Conservation (phyloP, 2,888 invertebrate genomes). For the Eumacrocentrus americanus region DNA sequence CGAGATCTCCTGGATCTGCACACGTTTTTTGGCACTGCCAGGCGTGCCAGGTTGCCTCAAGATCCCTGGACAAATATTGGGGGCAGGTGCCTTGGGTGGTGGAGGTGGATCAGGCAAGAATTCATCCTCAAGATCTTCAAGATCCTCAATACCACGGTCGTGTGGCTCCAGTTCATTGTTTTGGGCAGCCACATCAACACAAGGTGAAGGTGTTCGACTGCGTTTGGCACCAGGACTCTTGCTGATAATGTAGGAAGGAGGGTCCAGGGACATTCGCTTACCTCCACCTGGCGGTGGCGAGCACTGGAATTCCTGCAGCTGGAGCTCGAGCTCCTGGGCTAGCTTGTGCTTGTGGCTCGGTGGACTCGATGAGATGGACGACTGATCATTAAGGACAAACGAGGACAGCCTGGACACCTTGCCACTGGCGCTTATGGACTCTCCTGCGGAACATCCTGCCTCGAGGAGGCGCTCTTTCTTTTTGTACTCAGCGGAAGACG, state of each 20-base stretch:
- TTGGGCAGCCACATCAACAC: constrained; percentile 51
- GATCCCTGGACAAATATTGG: constrained; percentile 66
- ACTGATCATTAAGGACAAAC: constrained; percentile 45
- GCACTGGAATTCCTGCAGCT: constrained; percentile 69
- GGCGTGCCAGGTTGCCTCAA: constrained; percentile 73
- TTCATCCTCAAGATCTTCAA: constrained; percentile 65
- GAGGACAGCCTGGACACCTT: constrained; percentile 49
- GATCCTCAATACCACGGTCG: constrained; percentile 61
- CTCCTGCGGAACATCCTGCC: constrained; percentile 73
- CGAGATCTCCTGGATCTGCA: constrained; percentile 91
- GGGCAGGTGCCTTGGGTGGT: constrained; percentile 62
- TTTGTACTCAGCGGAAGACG: constrained; percentile 65
- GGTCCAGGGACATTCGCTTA: constrained; percentile 49
- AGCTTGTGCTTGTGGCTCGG: constrained; percentile 54
- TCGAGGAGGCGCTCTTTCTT: constrained; percentile 79
- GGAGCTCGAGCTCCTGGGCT: constrained; percentile 66
- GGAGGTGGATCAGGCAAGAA: constrained; percentile 71
- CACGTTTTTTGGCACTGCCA: constrained; percentile 84
- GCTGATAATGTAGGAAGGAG: constrained; percentile 51
- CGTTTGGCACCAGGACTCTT: constrained; percentile 36
- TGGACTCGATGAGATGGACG: constrained; percentile 48
- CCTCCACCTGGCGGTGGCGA: constrained; percentile 64
- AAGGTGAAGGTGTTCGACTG: constrained; percentile 54
- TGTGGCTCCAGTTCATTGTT: constrained; percentile 58
- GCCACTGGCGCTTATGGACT: constrained; percentile 49